phyloP scores from a whole-genome alignment of 2,113 vertebrate species.

The Camelus dromedarius region DNA sequence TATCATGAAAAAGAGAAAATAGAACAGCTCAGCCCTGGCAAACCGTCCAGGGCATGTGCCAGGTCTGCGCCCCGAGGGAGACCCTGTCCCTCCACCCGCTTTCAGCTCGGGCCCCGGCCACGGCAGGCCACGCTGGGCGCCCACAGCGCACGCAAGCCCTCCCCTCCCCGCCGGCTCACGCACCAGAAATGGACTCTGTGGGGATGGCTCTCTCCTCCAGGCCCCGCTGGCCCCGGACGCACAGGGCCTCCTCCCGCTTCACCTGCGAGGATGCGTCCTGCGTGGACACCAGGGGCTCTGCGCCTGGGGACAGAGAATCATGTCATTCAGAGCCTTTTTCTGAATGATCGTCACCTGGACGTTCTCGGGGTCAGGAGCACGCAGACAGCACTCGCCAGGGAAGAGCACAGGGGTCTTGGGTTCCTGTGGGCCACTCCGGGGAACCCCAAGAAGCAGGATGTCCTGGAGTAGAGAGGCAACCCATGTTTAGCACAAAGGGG shows the following conservation, averaged over 20 bases:
- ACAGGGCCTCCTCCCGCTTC: conserved; percentile 73
- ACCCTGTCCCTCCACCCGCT: neutral
- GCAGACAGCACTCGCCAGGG: neutral
- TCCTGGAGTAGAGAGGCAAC: neutral
- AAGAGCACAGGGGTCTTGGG: neutral
- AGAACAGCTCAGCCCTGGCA: neutral
- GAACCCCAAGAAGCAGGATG: neutral
- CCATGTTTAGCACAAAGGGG: neutral
- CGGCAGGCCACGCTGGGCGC: fast-evolving
- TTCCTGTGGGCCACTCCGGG: neutral
- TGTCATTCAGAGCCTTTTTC: neutral
- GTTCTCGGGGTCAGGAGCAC: neutral
- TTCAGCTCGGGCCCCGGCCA: neutral
- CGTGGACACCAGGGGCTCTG: conserved; percentile 69
- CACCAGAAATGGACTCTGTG: conserved; percentile 71
- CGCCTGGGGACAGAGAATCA: conserved; percentile 52
- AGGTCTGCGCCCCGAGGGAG: fast-evolving
- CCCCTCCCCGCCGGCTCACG: neutral
- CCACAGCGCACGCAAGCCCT: fast-evolving
- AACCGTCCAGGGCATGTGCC: fast-evolving
- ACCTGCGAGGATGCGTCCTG: conserved; percentile 69
- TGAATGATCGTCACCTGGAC: neutral
- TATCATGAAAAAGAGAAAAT: neutral
- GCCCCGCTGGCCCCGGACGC: conserved; percentile 60
- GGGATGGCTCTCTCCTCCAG: conserved; percentile 77